Conservation (phyloP, 2,888 invertebrate species). For the Neoscelio sp. region DNA sequence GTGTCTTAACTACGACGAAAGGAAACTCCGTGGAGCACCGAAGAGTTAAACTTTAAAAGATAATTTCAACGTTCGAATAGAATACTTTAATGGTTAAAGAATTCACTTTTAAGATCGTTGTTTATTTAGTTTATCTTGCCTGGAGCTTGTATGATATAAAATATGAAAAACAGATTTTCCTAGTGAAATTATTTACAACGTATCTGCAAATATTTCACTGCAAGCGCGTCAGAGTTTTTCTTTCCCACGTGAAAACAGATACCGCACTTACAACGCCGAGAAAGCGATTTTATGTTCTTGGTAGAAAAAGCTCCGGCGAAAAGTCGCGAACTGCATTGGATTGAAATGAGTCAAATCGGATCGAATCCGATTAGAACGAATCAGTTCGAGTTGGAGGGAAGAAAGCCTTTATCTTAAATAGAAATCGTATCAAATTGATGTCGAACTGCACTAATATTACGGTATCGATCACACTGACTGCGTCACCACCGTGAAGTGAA, state of each 20-base stretch:
- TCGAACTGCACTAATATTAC: conserved; percentile 38
- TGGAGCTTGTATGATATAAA: conserved; percentile 12
- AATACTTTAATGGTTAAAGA: too few species aligned
- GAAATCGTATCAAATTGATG: conserved; percentile 46
- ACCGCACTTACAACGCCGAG: conserved; percentile 4
- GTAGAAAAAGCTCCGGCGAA: conserved; percentile 15
- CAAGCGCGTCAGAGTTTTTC: conserved; percentile 26
- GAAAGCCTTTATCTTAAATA: conserved; percentile 48
- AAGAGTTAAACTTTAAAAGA: too few species aligned
- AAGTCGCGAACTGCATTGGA: conserved; percentile 28
- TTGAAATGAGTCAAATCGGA: conserved; percentile 50
- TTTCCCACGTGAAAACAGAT: conserved; percentile 8
- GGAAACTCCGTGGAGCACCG: too few species aligned
- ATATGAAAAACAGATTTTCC: conserved; percentile 10
- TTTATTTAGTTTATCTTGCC: conserved; percentile 6
- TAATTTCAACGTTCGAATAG: too few species aligned
- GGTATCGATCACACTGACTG: conserved; percentile 34
- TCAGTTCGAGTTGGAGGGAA: conserved; percentile 17
- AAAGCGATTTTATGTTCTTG: conserved; percentile 34
- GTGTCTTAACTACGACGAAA: too few species aligned
- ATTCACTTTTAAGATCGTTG: too few species aligned
- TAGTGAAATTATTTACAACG: conserved; percentile 21
- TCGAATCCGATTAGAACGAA: conserved; percentile 35
- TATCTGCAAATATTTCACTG: conserved; percentile 27
- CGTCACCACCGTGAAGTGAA: conserved; percentile 9